Evolutionary conservation across 2,888 invertebrate genomes (phyloP).

Genomic region (Diaperis boleti): DNA sequence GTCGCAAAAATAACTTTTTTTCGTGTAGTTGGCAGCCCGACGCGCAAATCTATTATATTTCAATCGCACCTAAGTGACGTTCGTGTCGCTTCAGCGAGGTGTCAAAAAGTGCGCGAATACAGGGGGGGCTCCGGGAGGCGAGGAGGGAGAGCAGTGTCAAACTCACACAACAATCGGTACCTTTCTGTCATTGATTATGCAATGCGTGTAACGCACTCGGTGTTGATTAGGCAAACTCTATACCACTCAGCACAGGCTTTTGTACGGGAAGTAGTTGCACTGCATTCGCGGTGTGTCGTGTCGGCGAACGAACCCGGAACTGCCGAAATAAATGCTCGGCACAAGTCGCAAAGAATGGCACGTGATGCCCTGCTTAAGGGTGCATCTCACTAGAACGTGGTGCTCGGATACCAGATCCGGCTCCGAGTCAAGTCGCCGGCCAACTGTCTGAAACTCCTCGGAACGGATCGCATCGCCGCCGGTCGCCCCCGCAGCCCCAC

Average conservation of each 20-base stretch:
- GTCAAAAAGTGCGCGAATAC: neutral
- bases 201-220: slow-evolving; percentile 55
- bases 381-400: slow-evolving; percentile 42
- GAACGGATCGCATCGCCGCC: slow-evolving; percentile 47
- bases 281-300: slow-evolving; percentile 35
- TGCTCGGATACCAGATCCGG: slow-evolving; percentile 61
- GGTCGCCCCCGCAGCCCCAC: slow-evolving; percentile 50
- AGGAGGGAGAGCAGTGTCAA: slow-evolving; percentile 1
- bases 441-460: slow-evolving; percentile 66
- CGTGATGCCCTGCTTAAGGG: slow-evolving; percentile 28
- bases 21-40: neutral
- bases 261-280: slow-evolving; percentile 26
- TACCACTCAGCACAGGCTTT: slow-evolving; percentile 41
- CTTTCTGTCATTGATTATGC: slow-evolving; percentile 60
- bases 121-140: neutral
- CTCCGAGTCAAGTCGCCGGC: slow-evolving; percentile 69
- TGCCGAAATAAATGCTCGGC: slow-evolving; percentile 29
- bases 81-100: neutral
- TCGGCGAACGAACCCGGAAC: slow-evolving; percentile 40
- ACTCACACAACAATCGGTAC: slow-evolving; percentile 43
- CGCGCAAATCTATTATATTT: too few relatives aligned
- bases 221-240: slow-evolving; percentile 34
- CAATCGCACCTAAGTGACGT: neutral
- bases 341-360: slow-evolving; percentile 22
- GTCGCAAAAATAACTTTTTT: neutral